These are phyloP conservation scores for Lypha dubia DNA, from an alignment of 2,888 invertebrate genomes.

Conservation along the genomic window DNA sequence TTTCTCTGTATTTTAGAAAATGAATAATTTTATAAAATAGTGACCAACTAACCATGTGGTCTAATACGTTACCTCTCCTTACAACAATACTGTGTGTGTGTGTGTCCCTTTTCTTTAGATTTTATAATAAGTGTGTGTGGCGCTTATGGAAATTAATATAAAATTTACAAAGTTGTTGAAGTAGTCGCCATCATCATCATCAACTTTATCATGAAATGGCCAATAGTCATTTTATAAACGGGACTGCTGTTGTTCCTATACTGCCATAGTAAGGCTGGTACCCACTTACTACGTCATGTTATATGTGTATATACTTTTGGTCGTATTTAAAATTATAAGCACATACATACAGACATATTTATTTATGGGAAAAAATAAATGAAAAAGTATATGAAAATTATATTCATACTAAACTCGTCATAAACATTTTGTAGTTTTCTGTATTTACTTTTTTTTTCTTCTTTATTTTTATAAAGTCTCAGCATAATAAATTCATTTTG, in stretches of 20 bases:
- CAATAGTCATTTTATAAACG: constrained; percentile 57
- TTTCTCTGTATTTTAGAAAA: constrained; percentile 42
- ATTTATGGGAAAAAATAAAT: constrained; percentile 15
- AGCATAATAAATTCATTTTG: constrained; percentile 70
- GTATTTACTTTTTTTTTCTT: constrained; percentile 8
- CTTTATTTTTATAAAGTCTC: constrained; percentile 74
- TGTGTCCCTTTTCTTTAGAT: constrained; percentile 55
- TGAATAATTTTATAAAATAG: constrained; percentile 65
- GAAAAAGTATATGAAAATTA: constrained; percentile 81
- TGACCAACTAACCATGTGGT: constrained; percentile 68
- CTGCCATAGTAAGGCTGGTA: constrained; percentile 2
- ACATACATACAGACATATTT: constrained; percentile 12
- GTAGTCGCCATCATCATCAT: constrained; percentile 71
- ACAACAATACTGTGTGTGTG: constrained; percentile 50
- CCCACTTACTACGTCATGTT: constrained; percentile 20
- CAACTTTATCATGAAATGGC: constrained; percentile 56
- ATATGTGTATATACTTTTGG: neutral
- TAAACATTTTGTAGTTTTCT: constrained; percentile 77
- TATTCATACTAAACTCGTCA: constrained; percentile 79
- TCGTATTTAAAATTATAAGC: constrained; percentile 54
- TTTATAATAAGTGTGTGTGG: constrained; percentile 67
- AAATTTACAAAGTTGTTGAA: constrained; percentile 69
- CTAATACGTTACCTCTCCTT: constrained; percentile 53
- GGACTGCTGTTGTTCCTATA: constrained; percentile 4
- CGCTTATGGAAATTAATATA: constrained; percentile 68